These are phyloP conservation scores for Mechanitis messenoides DNA, from an alignment of 2,888 invertebrate species.

Conservation along the genomic window DNA sequence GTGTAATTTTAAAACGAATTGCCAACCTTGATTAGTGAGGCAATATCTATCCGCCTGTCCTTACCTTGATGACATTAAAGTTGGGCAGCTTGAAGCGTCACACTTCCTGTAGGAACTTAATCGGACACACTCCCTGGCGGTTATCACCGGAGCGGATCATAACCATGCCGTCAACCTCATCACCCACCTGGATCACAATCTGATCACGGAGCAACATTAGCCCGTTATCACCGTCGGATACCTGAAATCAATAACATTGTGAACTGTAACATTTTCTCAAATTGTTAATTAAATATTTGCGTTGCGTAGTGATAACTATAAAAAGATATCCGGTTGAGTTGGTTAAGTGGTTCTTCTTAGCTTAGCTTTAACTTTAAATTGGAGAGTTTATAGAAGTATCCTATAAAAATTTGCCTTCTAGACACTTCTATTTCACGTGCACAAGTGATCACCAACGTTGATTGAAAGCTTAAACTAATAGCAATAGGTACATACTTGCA, in stretches of 20 bases:
- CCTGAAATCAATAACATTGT: constrained; percentile 74
- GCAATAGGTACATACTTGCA: constrained; percentile 49
- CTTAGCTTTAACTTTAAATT: too few relatives aligned
- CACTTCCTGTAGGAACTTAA: constrained; percentile 96
- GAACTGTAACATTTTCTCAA: background rate
- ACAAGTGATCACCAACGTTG: too few relatives aligned
- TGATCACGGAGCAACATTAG: constrained; percentile 91
- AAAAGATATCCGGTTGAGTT: too few relatives aligned
- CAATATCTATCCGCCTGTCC: background rate
- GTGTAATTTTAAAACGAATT: too few relatives aligned
- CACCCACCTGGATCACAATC: constrained; percentile 94
- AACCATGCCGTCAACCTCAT: constrained; percentile 95
- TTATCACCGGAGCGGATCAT: constrained; percentile 95
- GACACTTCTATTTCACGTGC: too few relatives aligned
- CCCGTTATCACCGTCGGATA: constrained; percentile 89
- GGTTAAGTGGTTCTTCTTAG: too few relatives aligned
- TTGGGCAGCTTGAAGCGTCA: constrained; percentile 80
- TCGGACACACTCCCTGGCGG: constrained; percentile 94
- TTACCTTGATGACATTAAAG: constrained; percentile 58
- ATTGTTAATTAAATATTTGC: too few relatives aligned
- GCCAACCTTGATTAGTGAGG: too few relatives aligned
- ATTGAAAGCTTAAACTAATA: background rate
- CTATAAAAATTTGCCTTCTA: too few relatives aligned
- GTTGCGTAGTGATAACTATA: too few relatives aligned
- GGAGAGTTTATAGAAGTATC: too few relatives aligned